Conservation (phyloP, 2,113 vertebrate genomes). For the Heterotilapia buettikoferi region DNA sequence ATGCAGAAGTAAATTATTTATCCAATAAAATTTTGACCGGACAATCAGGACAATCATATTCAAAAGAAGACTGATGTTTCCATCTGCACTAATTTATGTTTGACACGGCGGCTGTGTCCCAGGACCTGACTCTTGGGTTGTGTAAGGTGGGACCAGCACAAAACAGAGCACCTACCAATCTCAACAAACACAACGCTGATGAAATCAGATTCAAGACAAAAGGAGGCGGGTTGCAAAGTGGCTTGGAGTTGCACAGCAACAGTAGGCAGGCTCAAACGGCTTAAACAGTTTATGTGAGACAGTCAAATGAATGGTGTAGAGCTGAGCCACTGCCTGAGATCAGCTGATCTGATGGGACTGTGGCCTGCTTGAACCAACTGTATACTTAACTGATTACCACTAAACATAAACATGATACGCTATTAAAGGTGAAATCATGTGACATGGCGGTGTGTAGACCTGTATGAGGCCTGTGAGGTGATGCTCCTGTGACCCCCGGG, state of each 20-base stretch:
- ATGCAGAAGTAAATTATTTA: background rate
- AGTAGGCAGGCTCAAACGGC: background rate
- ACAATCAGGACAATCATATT: background rate
- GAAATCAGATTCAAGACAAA: background rate
- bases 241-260: background rate
- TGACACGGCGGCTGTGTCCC: accelerated
- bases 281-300: background rate
- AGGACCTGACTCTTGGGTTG: background rate
- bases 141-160: background rate
- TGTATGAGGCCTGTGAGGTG: background rate
- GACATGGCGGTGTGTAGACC: background rate
- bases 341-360: background rate
- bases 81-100: background rate
- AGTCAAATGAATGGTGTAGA: background rate
- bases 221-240: background rate
- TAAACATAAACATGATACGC: background rate
- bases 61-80: background rate
- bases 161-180: background rate
- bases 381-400: background rate
- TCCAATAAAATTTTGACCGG: background rate
- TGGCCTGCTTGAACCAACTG: background rate
- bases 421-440: background rate
- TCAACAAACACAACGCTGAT: background rate
- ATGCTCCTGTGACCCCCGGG: accelerated
- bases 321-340: background rate